These are phyloP conservation scores for Acanthosepion lycidas DNA, from an alignment of 2,888 invertebrate species.

Conservation along the genomic window DNA sequence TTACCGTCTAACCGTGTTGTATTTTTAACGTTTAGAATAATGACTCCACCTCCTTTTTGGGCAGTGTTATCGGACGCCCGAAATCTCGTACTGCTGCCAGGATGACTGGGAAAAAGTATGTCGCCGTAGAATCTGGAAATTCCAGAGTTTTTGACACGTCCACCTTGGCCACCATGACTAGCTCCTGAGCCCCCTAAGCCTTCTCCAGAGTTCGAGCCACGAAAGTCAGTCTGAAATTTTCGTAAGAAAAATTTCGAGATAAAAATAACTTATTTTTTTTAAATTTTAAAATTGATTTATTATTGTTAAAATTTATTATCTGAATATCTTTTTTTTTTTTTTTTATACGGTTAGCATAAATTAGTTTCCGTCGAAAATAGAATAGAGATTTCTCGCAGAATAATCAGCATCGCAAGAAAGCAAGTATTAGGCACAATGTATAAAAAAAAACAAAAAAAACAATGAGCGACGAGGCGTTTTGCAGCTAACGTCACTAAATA, in stretches of 20 bases:
- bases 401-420: too few species aligned
- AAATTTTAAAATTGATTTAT: background rate
- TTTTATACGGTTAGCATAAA: too few species aligned
- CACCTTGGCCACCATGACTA: slow-evolving; percentile 65
- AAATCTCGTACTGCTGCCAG: slow-evolving; percentile 55
- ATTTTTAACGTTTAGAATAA: slow-evolving; percentile 54
- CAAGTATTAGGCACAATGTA: too few species aligned
- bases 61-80: slow-evolving; percentile 17
- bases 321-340: too few species aligned
- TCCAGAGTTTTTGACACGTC: slow-evolving; percentile 49
- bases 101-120: slow-evolving; percentile 53
- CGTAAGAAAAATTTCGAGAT: background rate
- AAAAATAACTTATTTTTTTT: background rate
- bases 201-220: slow-evolving; percentile 54
- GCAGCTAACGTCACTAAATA: too few species aligned
- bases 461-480: too few species aligned
- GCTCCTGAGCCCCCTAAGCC: slow-evolving; percentile 61
- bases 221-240: slow-evolving; percentile 52
- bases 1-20: slow-evolving; percentile 60
- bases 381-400: too few species aligned
- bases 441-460: too few species aligned
- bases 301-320: too few species aligned
- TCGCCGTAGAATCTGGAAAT: slow-evolving; percentile 59
- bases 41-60: slow-evolving; percentile 58
- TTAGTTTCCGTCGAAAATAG: too few species aligned